Evolutionary conservation across 2,113 vertebrate genomes (phyloP).

Genomic region (Phylloscopus whistleri): DNA sequence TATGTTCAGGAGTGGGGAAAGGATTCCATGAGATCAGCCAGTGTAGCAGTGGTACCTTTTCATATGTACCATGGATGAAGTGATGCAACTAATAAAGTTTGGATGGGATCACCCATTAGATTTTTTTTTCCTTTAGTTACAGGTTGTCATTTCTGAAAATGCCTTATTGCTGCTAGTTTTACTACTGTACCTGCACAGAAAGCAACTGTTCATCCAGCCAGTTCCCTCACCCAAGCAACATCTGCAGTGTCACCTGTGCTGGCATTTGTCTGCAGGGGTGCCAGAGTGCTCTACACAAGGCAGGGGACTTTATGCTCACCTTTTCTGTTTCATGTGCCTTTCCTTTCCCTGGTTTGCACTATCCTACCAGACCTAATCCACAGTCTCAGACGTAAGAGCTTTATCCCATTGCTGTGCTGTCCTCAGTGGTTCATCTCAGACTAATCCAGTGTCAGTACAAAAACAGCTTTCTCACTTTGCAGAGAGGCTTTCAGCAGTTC

Average conservation of each 20-base stretch:
- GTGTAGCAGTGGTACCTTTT: neutral
- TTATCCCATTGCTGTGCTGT: neutral
- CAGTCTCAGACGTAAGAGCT: neutral
- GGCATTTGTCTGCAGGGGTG: neutral
- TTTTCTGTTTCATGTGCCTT: neutral
- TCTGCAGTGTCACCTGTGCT: neutral
- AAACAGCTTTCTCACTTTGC: conserved; percentile 5
- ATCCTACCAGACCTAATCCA: neutral
- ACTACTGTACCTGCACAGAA: neutral
- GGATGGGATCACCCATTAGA: neutral
- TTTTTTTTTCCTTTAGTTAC: neutral
- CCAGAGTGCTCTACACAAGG: neutral
- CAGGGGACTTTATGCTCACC: neutral
- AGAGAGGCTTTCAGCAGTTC: neutral
- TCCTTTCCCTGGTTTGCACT: neutral
- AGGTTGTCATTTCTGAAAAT: neutral
- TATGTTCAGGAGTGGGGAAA: neutral
- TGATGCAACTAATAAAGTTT: neutral
- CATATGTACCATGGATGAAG: neutral
- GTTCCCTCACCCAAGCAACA: neutral
- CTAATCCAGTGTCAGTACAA: conserved; percentile 32
- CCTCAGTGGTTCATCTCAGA: neutral
- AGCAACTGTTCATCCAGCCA: neutral
- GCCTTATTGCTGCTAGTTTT: neutral
- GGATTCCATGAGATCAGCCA: neutral